Evolutionary conservation across 2,888 invertebrate species (phyloP), one percentile per base, ranked within the genome.

Genomic region (Mythimna loreyi): DNA sequence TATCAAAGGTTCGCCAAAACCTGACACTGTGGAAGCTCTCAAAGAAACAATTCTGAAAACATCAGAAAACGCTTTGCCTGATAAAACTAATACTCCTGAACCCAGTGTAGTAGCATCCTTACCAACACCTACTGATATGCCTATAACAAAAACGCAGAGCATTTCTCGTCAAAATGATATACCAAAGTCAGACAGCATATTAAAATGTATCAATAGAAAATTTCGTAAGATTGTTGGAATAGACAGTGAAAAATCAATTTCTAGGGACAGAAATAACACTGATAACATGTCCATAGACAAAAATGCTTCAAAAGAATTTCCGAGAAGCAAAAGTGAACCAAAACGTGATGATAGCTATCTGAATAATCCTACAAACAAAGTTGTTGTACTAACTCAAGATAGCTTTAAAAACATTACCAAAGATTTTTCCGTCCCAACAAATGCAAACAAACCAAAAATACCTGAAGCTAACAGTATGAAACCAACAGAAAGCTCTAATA

Each of bases 211-310:
- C 6, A 75, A 61, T 50, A 77, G 23, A 53, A 74, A 9, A 68
- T 16, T 69, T n/a, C 59, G 70, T 45, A 56, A 55, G 30, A 65
- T 80, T n/a, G 76, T 77, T 43, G 43, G 75, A n/a, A 69, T 19
- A 25, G 65, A 28, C 13, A 77, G 64, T 65, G 57, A 50, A 36
- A 63, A 53, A 11, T 45, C 55, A 0, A 65, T 63, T 13, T 49
- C 47, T 36, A 49, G 45, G 0, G 52, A 66, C 13, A 49, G 23
- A 13, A 21, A 16, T 69, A 28, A 40, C 11, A 47, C 0, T 49
- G 49, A 43, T 33, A 33, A 52, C 3, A 25, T 33, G 50, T n/a
- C 25, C 3, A 30, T 57, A 16, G n/a, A 49, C 11, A 49, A 47
- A 49, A 5, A 45, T 1, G 1, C 43, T 1, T n/a, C 36, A 2